Conservation (phyloP, 2,797 vertebrate genomes). For the Peromyscus eremicus region DNA sequence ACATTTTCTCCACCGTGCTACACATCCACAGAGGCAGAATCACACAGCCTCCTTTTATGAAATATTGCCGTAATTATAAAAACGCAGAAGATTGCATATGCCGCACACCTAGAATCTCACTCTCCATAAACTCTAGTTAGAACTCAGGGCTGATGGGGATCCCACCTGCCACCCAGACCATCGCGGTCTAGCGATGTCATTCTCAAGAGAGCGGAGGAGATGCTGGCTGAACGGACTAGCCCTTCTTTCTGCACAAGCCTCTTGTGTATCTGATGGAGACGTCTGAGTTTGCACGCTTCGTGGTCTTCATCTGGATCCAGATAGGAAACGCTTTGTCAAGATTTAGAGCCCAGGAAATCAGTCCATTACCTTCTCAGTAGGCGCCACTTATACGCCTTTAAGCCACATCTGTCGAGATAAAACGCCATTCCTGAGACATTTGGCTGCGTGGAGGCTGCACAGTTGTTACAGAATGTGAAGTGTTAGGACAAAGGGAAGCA, state of each 20-base stretch:
- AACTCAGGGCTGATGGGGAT: accelerated
- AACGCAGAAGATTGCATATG: accelerated
- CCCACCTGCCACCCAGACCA: accelerated
- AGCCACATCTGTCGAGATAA: conserved; percentile 76
- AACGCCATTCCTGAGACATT: conserved; percentile 61
- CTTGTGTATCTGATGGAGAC: conserved; percentile 65
- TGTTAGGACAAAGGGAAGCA: neutral
- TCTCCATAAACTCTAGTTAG: neutral
- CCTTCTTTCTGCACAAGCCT: conserved; percentile 13
- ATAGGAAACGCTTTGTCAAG: conserved; percentile 72
- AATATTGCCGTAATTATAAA: neutral
- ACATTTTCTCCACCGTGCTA: accelerated
- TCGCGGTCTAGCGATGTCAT: neutral
- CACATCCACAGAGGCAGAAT: accelerated
- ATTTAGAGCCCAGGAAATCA: conserved; percentile 83
- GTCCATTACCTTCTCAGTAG: conserved; percentile 81
- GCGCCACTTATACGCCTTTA: conserved; percentile 74
- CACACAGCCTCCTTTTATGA: neutral
- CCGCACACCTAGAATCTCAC: accelerated
- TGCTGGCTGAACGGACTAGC: neutral
- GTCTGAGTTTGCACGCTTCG: conserved; percentile 77
- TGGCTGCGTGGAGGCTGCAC: accelerated
- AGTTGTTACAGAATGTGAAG: neutral
- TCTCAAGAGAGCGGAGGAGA: conserved; percentile 29
- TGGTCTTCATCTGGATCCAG: conserved; percentile 81